These are phyloP conservation scores for Diploptera punctata DNA, from an alignment of 2,888 invertebrate genomes.

Conservation along the genomic window DNA sequence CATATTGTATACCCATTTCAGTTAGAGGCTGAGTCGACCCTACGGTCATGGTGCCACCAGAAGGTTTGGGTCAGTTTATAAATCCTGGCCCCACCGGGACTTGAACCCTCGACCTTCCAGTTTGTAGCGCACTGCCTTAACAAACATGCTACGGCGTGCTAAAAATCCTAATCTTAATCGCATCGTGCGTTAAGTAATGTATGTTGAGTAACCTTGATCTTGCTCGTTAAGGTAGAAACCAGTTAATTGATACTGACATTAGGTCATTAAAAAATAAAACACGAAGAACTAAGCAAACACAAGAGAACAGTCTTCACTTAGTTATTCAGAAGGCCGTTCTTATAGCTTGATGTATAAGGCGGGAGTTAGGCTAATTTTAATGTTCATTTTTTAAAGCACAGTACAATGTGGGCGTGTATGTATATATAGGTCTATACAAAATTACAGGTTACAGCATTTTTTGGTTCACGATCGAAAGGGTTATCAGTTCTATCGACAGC, in stretches of 20 bases:
- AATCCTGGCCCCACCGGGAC: no score
- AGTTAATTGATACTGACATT: constrained; percentile 18
- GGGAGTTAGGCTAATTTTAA: constrained; percentile 9
- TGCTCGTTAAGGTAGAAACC: background rate
- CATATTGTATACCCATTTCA: no score
- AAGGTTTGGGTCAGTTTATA: no score
- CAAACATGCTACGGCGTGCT: no score
- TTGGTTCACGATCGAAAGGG: constrained; percentile 32
- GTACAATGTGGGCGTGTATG: background rate
- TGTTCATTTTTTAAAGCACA: background rate
- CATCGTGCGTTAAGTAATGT: no score
- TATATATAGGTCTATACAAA: constrained; percentile 16
- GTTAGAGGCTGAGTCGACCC: no score
- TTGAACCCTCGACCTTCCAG: no score
- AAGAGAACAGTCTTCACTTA: constrained; percentile 3
- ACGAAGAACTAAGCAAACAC: background rate
- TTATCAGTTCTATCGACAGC: constrained; percentile 28
- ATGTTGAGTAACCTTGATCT: background rate
- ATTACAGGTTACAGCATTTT: constrained; percentile 37
- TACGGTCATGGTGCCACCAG: no score
- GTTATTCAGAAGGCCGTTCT: background rate
- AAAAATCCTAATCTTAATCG: no score
- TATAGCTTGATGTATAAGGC: background rate
- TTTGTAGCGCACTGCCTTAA: no score
- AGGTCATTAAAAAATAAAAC: constrained; percentile 13